Evolutionary conservation across 2,888 invertebrate species (phyloP), one percentile per base, ranked within the genome.

Genomic region (Lordiphosa fenestrarum): DNA sequence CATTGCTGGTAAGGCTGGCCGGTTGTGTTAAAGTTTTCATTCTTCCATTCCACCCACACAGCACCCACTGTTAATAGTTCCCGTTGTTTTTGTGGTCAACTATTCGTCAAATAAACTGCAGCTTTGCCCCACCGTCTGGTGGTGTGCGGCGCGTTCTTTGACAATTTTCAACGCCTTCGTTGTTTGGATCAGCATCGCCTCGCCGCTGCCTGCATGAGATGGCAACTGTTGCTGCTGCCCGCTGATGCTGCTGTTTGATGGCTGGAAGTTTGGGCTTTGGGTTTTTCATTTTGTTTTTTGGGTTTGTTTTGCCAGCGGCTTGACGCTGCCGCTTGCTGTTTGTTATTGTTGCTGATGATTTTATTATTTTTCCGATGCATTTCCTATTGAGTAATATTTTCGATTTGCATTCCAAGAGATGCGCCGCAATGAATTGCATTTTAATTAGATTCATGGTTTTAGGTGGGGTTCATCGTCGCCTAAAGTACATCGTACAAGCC

Each of bases 161-260:
- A 82, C 85, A 83, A 82, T 82, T 82, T 82, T 82, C 84, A 85
- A 84, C 84, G 84, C 83, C 84, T 85, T 76, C 78, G 73, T 66
- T 65, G 62, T 10, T 50, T 64, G 73, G 62, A 76, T 80, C 76
- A 50, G 55, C 75, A 68, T 61, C 36, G 51, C 48, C 47, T 38
- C 65, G 53, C 21, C 62, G 53, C 62, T 65, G 77, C 60, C 72
- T 78, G 81, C 81, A 78, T 78, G 82, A 77, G 77, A 80, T 80
- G 77, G 84, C 84, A 83, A 69, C 76, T 66, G 69, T 69, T 61
- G 55, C 60, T 62, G 71, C 51, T 44, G 61, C 36, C 15, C 33
- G 68, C 65, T 66, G 78, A 71, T 82, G 82, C 83, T 77, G 82
- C 83, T 57, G 69, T 71, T 78, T 84, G 82, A 71, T 76, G 70